phyloP scores from a whole-genome alignment of 35 echinoderm and acorn worm genomes.

The Lytechinus variegatus region DNA sequence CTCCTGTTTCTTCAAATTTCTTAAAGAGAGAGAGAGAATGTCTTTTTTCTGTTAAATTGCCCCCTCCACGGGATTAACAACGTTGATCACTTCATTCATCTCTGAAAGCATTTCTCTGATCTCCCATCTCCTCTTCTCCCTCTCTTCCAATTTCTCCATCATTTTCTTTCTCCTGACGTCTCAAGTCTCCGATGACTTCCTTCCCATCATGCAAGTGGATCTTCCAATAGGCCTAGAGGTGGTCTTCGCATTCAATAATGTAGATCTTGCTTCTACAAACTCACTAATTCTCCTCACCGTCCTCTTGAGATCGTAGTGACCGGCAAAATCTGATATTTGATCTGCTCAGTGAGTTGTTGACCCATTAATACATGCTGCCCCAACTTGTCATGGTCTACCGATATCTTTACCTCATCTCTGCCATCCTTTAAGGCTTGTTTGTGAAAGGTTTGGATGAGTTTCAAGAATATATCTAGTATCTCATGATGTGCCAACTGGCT shows the following conservation, averaged over 20 bases:
- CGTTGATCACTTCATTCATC: too few relatives aligned
- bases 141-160: background rate
- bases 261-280: slow-evolving; percentile 10
- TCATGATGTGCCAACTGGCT: too few relatives aligned
- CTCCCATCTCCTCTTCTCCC: background rate
- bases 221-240: background rate
- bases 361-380: background rate
- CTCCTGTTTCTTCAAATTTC: too few relatives aligned
- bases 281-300: background rate
- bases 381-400: background rate
- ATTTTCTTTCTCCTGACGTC: background rate
- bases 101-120: background rate
- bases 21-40: background rate
- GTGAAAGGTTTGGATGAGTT: background rate
- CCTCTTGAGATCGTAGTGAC: background rate
- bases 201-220: background rate
- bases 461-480: background rate
- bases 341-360: background rate
- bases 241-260: background rate
- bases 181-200: background rate
- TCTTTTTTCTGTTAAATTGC: background rate
- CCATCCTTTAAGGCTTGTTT: background rate
- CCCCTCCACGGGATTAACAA: background rate
- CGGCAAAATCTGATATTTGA: background rate
- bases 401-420: background rate